Conservation (phyloP, 2,888 invertebrate genomes). For the Rotaria magnacalcarata region DNA sequence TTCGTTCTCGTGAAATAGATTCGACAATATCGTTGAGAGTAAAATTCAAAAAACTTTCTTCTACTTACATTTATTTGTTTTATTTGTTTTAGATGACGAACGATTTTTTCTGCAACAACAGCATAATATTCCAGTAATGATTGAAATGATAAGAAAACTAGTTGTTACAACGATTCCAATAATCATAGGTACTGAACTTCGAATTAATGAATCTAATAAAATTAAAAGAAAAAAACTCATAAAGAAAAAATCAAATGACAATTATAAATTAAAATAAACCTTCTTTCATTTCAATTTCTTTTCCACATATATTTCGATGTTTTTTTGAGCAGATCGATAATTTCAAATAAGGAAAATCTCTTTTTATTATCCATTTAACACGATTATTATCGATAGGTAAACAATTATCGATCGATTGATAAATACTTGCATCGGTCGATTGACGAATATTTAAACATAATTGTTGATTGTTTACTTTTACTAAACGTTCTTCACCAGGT, state of each 20-base stretch:
- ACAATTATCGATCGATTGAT: not conserved
- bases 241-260: not conserved
- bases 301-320: not conserved
- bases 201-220: not conserved
- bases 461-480: not conserved
- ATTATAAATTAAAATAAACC: not conserved
- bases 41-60: no score
- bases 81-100: not conserved
- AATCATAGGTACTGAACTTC: constrained; percentile 9
- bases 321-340: not conserved
- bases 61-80: not conserved
- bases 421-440: constrained; percentile 5
- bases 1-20: no score
- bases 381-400: not conserved
- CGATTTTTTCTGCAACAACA: not conserved
- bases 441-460: constrained; percentile 31
- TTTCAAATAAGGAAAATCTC: not conserved
- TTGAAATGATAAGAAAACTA: not conserved
- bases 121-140: not conserved
- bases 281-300: constrained; percentile 31
- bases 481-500: not conserved
- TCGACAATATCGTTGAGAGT: no score
- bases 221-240: not conserved
- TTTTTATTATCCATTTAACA: not conserved
- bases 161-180: not conserved